Evolutionary conservation across 2,888 invertebrate species (phyloP).

Genomic region (Drosophila fulvimacula): DNA sequence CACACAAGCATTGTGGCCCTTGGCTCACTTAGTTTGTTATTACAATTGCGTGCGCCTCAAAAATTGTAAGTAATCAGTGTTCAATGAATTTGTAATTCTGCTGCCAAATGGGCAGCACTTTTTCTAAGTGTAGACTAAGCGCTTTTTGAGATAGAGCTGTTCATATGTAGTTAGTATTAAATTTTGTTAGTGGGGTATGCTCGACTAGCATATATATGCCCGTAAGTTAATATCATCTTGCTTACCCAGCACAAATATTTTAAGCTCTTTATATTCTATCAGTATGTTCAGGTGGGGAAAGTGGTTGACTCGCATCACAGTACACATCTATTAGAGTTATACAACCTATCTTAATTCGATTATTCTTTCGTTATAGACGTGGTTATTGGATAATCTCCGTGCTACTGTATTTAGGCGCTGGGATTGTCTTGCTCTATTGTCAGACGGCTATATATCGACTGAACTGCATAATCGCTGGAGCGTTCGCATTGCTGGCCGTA

Average conservation of each 20-base stretch:
- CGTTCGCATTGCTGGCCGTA: conserved; percentile 53
- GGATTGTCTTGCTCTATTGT: conserved; percentile 87
- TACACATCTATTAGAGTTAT: no score
- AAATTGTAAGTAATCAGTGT: conserved; percentile 86
- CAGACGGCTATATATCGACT: conserved; percentile 87
- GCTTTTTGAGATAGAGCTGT: not conserved
- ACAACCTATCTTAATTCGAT: no score
- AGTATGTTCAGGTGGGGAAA: not conserved
- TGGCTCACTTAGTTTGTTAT: conserved; percentile 87
- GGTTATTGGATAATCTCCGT: conserved; percentile 65
- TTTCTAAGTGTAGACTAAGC: no score
- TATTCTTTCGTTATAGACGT: conserved; percentile 46
- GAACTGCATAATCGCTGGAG: conserved; percentile 86
- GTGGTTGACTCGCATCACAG: no score
- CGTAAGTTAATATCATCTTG: not conserved
- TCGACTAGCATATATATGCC: not conserved
- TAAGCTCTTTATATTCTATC: not conserved
- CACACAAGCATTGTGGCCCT: conserved; percentile 87
- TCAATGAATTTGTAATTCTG: no score
- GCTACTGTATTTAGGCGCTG: conserved; percentile 86
- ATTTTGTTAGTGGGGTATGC: not conserved
- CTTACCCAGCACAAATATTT: not conserved
- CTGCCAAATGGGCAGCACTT: conserved; percentile 1
- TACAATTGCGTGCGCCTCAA: conserved; percentile 89
- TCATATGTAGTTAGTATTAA: not conserved